Base-by-base conservation (phyloP, 2,888 invertebrate species). In the Nomada fucata region DNA sequence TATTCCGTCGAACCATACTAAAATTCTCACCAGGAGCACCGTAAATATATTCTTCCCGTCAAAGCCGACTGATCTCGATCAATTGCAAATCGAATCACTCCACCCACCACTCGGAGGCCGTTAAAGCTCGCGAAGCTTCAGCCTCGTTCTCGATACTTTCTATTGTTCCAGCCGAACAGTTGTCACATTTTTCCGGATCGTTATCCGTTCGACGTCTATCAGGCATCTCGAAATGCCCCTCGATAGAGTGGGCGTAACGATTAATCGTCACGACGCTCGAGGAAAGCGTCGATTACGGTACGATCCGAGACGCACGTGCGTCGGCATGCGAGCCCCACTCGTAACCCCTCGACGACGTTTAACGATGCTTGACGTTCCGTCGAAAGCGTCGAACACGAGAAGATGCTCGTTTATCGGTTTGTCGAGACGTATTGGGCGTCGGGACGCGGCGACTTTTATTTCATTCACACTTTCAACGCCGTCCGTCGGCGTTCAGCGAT, bases 241-340 rank as follows among this genome's bases (percentile, higher is more conserved):
- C 68, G 68, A 59, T 59, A 50, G 50, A 26, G 60, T 68, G 23
- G 52, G 73, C 52, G 71, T 82, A 76, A 76, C 82, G 79, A 83
- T 84, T 84, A 89, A 89, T 89, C 84, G 86, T 82, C 80, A 76
- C 76, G 69, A 61, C 65, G 82, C 78, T 71, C 23, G 20, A 55
- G 61, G 44, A 47, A 64, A 57, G 57, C 68, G 57, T 69, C 80
- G 70, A 69, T 65, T 67, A 52, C 63, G 52, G 36, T 20, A 18
- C 50, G 50, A 36, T 23, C 20, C 52, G 44, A 13, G 10, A 59
- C 59, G 69, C 68, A 64, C 59, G 74, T 64, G 73, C 63, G 64
- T 55, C 64, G 42, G 29, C 52, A 44, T 42, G 26, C 64, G 59
- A 52, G 13, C 4, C 20, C 4, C 20, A 18, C 47, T 64, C 73